Percentiles rank a stretch among this genome's conserved stretches.
Conservation (phyloP, 2,113 vertebrate species). For the Apodemus speciosus region DNA sequence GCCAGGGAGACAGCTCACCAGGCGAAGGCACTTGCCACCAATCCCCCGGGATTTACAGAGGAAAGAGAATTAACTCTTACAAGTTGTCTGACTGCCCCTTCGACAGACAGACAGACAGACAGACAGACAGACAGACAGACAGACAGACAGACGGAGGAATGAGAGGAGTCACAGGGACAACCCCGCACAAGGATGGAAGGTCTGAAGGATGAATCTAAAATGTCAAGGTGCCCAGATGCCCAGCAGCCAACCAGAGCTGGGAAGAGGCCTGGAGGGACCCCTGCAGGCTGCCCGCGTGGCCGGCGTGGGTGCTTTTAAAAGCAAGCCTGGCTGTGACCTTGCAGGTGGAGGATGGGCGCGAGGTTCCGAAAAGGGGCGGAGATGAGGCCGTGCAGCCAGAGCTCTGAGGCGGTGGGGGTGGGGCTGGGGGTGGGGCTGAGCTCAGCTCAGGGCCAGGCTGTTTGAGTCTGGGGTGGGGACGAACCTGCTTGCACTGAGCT, state of each 20-base stretch:
- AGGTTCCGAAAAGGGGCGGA: not conserved
- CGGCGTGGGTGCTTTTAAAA: not conserved
- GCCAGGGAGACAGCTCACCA: too few species aligned
- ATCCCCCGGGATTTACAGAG: too few species aligned
- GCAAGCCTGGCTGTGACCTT: not conserved
- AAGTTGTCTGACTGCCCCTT: not conserved
- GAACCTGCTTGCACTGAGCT: not conserved
- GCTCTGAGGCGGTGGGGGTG: not conserved
- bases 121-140: not conserved
- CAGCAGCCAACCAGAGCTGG: not conserved
- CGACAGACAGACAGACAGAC: not conserved
- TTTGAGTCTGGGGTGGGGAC: not conserved
- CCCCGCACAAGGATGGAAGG: not conserved
- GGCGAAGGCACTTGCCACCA: too few species aligned
- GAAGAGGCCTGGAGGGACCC: not conserved
- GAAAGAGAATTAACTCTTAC: not conserved
- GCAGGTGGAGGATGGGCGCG: not conserved
- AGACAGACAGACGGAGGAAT: not conserved
- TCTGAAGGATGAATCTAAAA: accelerated
- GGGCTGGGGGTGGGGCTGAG: not conserved
- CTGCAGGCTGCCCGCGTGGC: not conserved
- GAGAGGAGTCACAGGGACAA: not conserved
- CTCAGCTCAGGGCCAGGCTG: not conserved
- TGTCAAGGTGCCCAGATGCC: too few species aligned
- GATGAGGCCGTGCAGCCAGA: not conserved